These are phyloP conservation scores for Schizopygopsis malacanthus DNA, from an alignment of 2,797 vertebrate genomes.

Conservation along the genomic window DNA sequence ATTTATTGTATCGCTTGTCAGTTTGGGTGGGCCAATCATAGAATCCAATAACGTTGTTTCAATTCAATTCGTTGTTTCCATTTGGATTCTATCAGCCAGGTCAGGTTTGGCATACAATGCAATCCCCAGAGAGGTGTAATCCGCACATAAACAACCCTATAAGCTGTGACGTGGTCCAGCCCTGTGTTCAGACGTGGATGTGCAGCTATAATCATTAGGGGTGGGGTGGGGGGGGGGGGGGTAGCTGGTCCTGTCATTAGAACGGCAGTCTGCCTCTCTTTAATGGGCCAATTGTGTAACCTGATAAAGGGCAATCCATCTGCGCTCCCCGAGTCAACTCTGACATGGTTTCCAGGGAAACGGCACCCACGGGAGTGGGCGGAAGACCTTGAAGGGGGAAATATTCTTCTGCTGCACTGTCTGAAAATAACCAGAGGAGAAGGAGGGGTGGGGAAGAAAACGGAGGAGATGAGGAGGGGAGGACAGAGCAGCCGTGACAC, in stretches of 20 bases:
- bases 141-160: constrained; percentile 32
- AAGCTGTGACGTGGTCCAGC: constrained; percentile 10
- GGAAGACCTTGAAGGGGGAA: constrained; percentile 76
- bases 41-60: constrained; percentile 5
- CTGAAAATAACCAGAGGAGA: constrained; percentile 63
- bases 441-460: constrained; percentile 61
- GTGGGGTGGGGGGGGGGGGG: constrained; percentile 20
- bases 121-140: constrained; percentile 32
- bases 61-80: constrained; percentile 23
- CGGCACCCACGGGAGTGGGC: constrained; percentile 76
- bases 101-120: constrained; percentile 30
- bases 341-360: constrained; percentile 86
- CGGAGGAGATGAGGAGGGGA: constrained; percentile 45
- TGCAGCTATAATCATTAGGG: constrained; percentile 36
- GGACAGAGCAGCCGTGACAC: constrained; percentile 56
- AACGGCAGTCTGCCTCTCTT: constrained; percentile 69
- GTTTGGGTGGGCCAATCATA: background rate
- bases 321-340: constrained; percentile 81
- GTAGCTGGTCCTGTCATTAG: constrained; percentile 52
- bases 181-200: constrained; percentile 27
- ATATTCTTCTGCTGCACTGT: constrained; percentile 75
- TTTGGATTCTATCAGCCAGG: constrained; percentile 42
- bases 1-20: background rate
- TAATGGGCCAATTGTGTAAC: constrained; percentile 80
- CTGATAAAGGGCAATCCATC: constrained; percentile 84